Evolutionary conservation across 1,140 invertebrate species (phyloP).

Genomic region (Eriosoma lanigerum): DNA sequence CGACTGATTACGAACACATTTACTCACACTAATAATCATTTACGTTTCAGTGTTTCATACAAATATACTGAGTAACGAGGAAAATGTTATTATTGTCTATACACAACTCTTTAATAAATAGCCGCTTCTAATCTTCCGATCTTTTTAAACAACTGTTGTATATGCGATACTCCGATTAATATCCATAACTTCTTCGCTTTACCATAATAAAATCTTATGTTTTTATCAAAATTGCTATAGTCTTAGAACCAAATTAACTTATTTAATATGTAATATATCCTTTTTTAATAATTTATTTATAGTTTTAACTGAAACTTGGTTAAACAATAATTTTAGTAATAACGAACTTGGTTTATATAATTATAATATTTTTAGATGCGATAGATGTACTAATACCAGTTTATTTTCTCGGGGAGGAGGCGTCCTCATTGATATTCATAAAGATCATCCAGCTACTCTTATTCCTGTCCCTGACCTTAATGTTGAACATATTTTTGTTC

Average conservation of each 20-base stretch:
- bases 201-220: no score
- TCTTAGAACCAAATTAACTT: constrained; percentile 14
- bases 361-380: constrained; percentile 19
- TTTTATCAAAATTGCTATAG: neutral
- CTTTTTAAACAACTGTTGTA: no score
- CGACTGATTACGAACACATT: no score
- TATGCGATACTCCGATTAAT: no score
- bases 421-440: neutral
- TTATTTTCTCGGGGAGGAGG: neutral
- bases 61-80: no score
- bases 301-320: constrained; percentile 19
- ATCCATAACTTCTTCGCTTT: no score
- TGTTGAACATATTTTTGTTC: constrained; percentile 16
- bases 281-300: constrained; percentile 3
- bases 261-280: constrained; percentile 19
- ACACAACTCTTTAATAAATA: no score
- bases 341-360: neutral
- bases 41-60: no score
- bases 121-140: no score
- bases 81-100: no score
- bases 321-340: constrained; percentile 9
- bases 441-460: neutral
- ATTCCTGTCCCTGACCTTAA: neutral
- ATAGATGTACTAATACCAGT: neutral
- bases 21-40: no score